Percentiles rank a stretch among this genome's conserved stretches.
These are phyloP conservation scores for Pluvialis apricaria DNA, from an alignment of 2,113 vertebrate genomes.

Conservation along the genomic window DNA sequence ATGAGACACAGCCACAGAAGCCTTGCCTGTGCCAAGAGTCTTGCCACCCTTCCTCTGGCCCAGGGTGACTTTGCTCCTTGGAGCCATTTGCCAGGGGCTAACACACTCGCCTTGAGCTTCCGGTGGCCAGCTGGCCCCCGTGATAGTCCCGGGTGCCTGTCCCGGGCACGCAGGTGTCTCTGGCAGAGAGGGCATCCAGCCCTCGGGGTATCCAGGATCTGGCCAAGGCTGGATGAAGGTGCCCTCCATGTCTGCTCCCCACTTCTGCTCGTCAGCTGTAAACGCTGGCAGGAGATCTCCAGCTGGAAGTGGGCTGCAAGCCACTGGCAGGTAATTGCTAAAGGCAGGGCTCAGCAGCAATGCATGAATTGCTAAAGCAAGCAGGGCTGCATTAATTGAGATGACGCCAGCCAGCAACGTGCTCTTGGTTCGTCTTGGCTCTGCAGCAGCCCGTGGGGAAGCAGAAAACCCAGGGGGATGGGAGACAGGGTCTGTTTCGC, in stretches of 20 bases:
- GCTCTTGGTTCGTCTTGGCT: slow-evolving; percentile 27
- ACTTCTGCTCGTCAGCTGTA: neutral
- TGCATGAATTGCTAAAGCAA: slow-evolving; percentile 60
- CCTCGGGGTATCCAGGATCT: neutral
- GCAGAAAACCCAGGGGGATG: neutral
- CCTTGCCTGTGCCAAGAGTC: neutral
- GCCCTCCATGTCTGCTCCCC: neutral
- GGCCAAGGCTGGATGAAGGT: neutral
- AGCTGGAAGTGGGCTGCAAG: neutral
- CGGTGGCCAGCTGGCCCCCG: neutral
- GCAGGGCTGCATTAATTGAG: slow-evolving; percentile 52
- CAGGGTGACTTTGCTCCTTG: neutral
- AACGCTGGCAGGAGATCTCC: slow-evolving; percentile 17
- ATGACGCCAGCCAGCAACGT: neutral
- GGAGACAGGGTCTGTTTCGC: neutral
- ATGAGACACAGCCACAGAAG: neutral
- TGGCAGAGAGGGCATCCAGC: neutral
- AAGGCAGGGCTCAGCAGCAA: too few species aligned
- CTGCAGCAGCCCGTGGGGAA: neutral
- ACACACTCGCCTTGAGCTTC: neutral
- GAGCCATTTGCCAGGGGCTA: neutral
- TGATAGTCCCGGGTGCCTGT: neutral
- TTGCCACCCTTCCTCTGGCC: neutral
- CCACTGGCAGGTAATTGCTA: slow-evolving; percentile 49
- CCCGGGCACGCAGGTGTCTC: fast-evolving